Evolutionary conservation across 2,113 vertebrate species (phyloP), one percentile per base, ranked within the genome.

Genomic region (Lichenostomus cassidix): DNA sequence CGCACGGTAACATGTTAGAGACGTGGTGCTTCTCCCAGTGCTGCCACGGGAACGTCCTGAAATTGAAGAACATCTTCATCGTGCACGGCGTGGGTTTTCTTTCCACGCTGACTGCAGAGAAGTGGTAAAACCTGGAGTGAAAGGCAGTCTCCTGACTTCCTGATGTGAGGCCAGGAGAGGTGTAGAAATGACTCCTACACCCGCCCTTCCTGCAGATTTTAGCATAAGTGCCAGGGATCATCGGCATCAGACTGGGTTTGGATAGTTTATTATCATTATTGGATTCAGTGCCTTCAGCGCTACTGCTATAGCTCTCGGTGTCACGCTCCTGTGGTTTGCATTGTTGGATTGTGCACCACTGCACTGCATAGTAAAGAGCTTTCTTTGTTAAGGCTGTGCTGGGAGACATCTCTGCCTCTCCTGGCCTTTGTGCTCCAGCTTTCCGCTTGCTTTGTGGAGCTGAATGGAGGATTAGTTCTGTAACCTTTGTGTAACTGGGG

Each of bases 271-370:
- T 41, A 4, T 12, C 17, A 0, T 15, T 4, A 6, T 23, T 62
- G 42, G 10, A 28, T 74, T 60, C 11, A 3, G 33, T 4, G 15
- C 37, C 17, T 71, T 50, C 49, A 27, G 4, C 31, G 4, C 33
- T 11, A 2, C 31, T 8, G 1, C 47, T 49, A 3, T 1, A 21
- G 21, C 9, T 46, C 22, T 3, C 0, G 2, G 62, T 31, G 39
- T 37, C 33, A 7, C 11, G 0, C 27, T 42, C 18, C 19, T 0
- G 8, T 28, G 47, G 13, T 64, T 55, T 29, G 58, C 0, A 0
- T 24, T 83, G 18, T 10, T 60, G 55, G 12, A 75, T 41, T 23
- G 35, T 21, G 58, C 35, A 5, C 47, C 25, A 0, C 1, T 71
- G 28, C 74, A 9, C 47, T 39, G 75, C 35, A 11, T 5, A 22